A percentile compares a stretch with the other conserved stretches of the same genome.
Evolutionary conservation across 1,140 invertebrate genomes (phyloP).

Genomic region (Cherax destructor): DNA sequence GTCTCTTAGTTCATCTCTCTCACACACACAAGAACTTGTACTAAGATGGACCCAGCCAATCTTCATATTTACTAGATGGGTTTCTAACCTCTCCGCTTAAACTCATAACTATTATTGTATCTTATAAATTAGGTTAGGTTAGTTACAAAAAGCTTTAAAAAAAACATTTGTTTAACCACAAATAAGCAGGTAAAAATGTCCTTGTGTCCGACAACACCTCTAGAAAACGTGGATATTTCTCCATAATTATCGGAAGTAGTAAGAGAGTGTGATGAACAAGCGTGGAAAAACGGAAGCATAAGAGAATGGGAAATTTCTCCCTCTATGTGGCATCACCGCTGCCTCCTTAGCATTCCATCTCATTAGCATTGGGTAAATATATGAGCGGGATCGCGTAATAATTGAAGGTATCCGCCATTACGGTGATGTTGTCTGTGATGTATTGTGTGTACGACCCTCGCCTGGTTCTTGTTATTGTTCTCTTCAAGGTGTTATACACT

Average conservation of each 20-base stretch:
- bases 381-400: conserved; percentile 28
- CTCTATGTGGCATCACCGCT: background rate
- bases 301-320: background rate
- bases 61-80: no score
- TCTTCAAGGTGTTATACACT: background rate
- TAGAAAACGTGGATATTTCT: no score
- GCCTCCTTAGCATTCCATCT: conserved; percentile 30
- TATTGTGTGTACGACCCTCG: conserved; percentile 15
- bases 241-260: background rate
- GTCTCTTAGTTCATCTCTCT: no score
- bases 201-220: background rate
- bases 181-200: no score
- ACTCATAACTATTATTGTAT: background rate
- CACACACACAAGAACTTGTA: no score
- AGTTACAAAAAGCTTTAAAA: no score
- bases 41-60: no score
- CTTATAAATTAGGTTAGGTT: background rate
- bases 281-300: background rate
- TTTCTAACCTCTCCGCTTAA: background rate
- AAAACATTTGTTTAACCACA: no score
- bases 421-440: conserved; percentile 27
- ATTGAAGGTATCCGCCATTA: conserved; percentile 28
- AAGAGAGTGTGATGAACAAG: background rate
- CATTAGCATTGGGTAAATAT: conserved; percentile 33
- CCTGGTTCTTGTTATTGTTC: background rate